Conservation (phyloP, 2,888 invertebrate genomes). For the Lamproptera curius region DNA sequence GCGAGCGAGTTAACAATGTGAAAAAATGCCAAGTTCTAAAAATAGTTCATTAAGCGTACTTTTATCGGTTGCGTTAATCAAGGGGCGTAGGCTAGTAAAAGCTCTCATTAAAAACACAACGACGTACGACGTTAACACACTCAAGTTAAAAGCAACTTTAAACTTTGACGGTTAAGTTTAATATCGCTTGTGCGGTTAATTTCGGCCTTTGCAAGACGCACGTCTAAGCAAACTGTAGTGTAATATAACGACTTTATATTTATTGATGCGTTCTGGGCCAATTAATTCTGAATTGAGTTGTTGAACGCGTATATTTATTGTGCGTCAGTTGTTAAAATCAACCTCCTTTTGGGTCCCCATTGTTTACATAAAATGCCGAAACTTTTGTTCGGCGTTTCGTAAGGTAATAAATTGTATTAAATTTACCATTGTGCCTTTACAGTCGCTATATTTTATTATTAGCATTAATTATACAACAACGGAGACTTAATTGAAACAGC, state of each 20-base stretch:
- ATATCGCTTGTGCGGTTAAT: conserved; percentile 18
- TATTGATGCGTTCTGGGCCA: conserved; percentile 58
- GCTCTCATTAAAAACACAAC: no score
- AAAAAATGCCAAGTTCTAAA: conserved; percentile 65
- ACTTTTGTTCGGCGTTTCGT: neutral
- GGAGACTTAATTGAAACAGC: no score
- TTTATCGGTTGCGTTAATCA: conserved; percentile 69
- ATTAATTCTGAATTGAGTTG: conserved; percentile 63
- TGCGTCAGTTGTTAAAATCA: conserved; percentile 21
- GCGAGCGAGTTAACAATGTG: conserved; percentile 59
- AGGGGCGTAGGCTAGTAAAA: conserved; percentile 65
- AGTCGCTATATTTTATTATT: neutral
- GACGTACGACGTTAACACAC: conserved; percentile 35
- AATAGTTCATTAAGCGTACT: conserved; percentile 66
- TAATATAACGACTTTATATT: conserved; percentile 56
- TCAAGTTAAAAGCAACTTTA: conserved; percentile 16
- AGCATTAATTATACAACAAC: neutral
- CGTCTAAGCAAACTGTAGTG: conserved; percentile 54
- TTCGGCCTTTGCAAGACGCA: conserved; percentile 11
- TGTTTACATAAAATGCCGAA: conserved; percentile 7
- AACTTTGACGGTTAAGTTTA: conserved; percentile 28
- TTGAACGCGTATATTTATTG: conserved; percentile 32
- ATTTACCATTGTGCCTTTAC: neutral
- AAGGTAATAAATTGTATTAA: neutral
- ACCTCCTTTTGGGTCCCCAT: conserved; percentile 16